Evolutionary conservation across 2,888 invertebrate genomes (phyloP), one percentile per base, ranked within the genome.

Genomic region (Thera obeliscata): DNA sequence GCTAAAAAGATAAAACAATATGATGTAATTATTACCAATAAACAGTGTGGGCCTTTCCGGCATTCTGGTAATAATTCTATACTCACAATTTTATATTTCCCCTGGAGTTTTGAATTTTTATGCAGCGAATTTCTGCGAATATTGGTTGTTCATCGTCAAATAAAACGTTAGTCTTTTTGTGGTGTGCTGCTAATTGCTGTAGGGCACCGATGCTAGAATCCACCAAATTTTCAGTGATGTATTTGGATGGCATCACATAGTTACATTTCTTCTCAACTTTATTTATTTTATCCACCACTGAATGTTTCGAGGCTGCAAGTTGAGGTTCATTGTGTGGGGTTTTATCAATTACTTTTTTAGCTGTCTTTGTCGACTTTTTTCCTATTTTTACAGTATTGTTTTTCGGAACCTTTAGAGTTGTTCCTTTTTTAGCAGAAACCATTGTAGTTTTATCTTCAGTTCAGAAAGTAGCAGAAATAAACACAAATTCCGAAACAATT

Each of bases 51-150:
- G 43, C 22, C 22, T 22, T 22, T 22, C 22, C 22, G 22, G 22
- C 22, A 22, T 22, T 22, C 22, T 22, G 22, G 22, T 22, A 22
- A 50, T n/a, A 22, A 38, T 0, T 33, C 2, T 2, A 61, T 78
- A 94, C 95, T 94, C 89, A 96, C 95, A 96, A 87, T 85, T 95
- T 95, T 3, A 96, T 86, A 74, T 95, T 94, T 65, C 95, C 94
- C 64, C 88, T 93, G 2, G 95, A 89, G 72, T 94, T 94, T 41
- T 96, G 95, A 63, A 97, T 94, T 89, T 96, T 96, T 49, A 96
- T 94, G 67, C 95, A 94, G 38, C 90, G 91, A 36, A 96, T 87
- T 87, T 95, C 95, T 59, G 95, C 86, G 80, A 95, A 95, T 78
- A 96, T 88, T 9, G 94, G 93, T 66, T 91, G 87, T 73, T 95